Percentiles rank a stretch among this genome's conserved stretches.
These are phyloP conservation scores for Willisornis vidua DNA, from an alignment of 2,113 vertebrate genomes.

Conservation along the genomic window DNA sequence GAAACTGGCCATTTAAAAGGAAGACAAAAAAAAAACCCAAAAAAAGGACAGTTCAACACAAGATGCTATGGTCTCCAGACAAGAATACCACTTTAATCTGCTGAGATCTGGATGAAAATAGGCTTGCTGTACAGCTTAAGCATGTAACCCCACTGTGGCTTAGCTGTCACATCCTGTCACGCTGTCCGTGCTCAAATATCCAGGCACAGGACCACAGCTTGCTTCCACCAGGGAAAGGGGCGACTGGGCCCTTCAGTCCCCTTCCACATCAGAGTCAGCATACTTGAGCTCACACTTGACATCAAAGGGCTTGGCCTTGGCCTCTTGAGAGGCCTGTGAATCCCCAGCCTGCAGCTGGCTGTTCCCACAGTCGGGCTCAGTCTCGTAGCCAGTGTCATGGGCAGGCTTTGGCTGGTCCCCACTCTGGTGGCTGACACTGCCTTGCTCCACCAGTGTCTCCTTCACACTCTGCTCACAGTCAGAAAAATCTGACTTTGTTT, in stretches of 20 bases:
- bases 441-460: conserved; percentile 83
- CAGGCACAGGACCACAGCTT: not conserved
- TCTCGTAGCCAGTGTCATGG: conserved; percentile 92
- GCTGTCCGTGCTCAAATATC: not conserved
- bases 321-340: conserved; percentile 56
- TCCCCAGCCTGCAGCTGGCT: conserved; percentile 79
- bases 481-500: conserved; percentile 79
- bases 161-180: not conserved
- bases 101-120: not conserved
- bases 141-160: not conserved
- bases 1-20: conserved; percentile 47
- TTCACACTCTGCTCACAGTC: conserved; percentile 89
- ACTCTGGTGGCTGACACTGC: conserved; percentile 79
- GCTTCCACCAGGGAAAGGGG: not conserved
- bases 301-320: conserved; percentile 86
- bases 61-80: conserved; percentile 24
- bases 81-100: conserved; percentile 23
- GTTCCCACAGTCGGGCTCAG: conserved; percentile 87
- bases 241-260: conserved; percentile 54
- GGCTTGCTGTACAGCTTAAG: not conserved
- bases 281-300: conserved; percentile 91
- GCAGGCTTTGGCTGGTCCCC: conserved; percentile 82
- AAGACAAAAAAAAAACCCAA: not conserved
- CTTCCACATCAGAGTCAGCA: conserved; percentile 84
- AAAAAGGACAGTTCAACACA: conserved; percentile 21